Base-by-base conservation (phyloP, 2,113 vertebrate species). In the Chiloscyllium plagiosum region DNA sequence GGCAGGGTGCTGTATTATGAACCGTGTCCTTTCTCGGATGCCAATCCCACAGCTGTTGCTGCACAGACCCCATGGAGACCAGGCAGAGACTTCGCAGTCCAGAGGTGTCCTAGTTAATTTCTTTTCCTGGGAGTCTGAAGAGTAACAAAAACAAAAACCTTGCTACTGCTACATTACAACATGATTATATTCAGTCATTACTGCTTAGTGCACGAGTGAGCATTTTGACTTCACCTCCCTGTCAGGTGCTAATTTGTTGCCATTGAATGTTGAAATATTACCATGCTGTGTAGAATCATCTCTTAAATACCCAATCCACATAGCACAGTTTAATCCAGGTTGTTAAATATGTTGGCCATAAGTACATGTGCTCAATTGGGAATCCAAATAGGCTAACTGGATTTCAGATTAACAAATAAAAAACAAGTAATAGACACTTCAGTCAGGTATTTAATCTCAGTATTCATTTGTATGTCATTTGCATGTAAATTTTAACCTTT, bases 31-130 rank as follows among this genome's bases (percentile, higher is more conserved):
- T 50, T 86, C 72, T 26, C 85, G 76, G 85, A 66, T 61, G 66
- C 95, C 78, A 86, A 37, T 68, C 42, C 95, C 76, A 66, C 95
- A 96, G 2, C 47, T n/a, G 5, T 26, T 83, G 42, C 95, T 96
- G 95, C 95, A 96, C 33, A 96, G 65, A 56, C 95, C 95, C 95
- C 95, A 96, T 3, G 85, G 29, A 52, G 95, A 83, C 95, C 95
- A 96, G 37, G 19, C 24, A 50, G 95, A 96, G 29, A 96, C 95
- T 68, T 96, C 95, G n/a, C 95, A 96, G 37, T 96, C 95, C 61
- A 96, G 52, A n/a, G 95, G 95, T 4, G 95, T 96, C 15, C 66
- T 61, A 29, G 15, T 52, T 26, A 61, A 56, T 8, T 86, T 24
- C 37, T 76, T 80, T 42, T 3, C 80, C 56, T 90, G 42, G 7